Base-by-base conservation (phyloP, 2,888 invertebrate genomes). In the Sphaerophoria rueppellii region DNA sequence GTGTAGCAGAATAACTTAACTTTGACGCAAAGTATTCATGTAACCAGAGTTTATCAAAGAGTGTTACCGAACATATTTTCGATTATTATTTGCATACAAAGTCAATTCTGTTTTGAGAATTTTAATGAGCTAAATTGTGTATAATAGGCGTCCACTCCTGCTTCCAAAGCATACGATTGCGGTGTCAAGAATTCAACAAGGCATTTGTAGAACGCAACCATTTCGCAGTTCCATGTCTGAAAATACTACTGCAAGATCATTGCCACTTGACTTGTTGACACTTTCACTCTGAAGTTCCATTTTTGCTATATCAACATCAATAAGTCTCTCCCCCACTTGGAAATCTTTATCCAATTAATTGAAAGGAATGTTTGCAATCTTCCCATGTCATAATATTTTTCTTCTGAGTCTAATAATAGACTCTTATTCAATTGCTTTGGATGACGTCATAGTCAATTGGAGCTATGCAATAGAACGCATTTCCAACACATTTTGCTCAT, bases 371-470 rank as follows among this genome's bases (percentile, higher is more conserved):
- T 58, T 2, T 0, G 6, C 4, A 14, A 35, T 35, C 65, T 34
- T 43, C n/a, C 40, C 52, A 52, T 65, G 65, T 65, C 67, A 67
- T 67, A 67, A 67, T 67, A 14, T 55, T 12, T 32, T 24, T 24
- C 24, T 24, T 24, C 37, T 35, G 11, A 55, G 52, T 60, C 40
- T 48, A 40, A n/a, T 54, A 52, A 48, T 63, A 35, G 48, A 34
- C n/a, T 7, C 40, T 80, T 57, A 69, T 74, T 80, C 55, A 61
- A 63, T 63, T 74, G 48, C 74, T 63, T 48, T 4, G 2, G 43
- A 70, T 80, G 74, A 80, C 80, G 80, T 80, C 74, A 80, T 63
- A 52, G 57, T 14, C 48, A 69, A 73, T 55, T 67, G 74, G 74
- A 74, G 79, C 80, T 54, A 54, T 14, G 43, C 67, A n/a, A 37